Percentiles rank a stretch among this genome's conserved stretches.
phyloP scores from a whole-genome alignment of 2,888 invertebrate genomes.

The Erebia ligea region DNA sequence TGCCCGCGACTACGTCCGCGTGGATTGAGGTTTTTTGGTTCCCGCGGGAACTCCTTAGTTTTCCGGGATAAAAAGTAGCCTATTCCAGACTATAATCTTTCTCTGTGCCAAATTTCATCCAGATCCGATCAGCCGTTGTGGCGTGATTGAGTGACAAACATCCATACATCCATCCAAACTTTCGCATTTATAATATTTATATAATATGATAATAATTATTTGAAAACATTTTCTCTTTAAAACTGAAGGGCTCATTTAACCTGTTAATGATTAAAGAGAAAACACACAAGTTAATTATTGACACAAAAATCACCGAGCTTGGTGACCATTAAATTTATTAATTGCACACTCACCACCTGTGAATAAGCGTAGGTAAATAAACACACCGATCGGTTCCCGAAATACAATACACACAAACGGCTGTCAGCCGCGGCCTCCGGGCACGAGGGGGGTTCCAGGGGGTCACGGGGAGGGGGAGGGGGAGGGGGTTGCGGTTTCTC shows the following conservation, averaged over 20 bases:
- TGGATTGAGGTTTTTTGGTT: too few species aligned
- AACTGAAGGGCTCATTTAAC: not conserved
- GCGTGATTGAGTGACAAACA: too few species aligned
- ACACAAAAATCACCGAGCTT: conserved; percentile 11
- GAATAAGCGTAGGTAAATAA: conserved; percentile 56
- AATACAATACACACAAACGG: conserved; percentile 69
- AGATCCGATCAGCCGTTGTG: too few species aligned
- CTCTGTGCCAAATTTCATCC: too few species aligned
- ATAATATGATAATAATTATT: too few species aligned
- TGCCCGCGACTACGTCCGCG: too few species aligned
- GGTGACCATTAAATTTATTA: conserved; percentile 24
- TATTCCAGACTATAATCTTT: too few species aligned
- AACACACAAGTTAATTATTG: conserved; percentile 1
- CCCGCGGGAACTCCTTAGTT: too few species aligned
- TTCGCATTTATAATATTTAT: too few species aligned
- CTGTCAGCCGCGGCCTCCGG: conserved; percentile 53
- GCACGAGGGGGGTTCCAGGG: conserved; percentile 41
- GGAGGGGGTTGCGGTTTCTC: conserved; percentile 63
- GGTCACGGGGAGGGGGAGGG: conserved; percentile 49
- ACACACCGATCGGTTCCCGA: conserved; percentile 63
- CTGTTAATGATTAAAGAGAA: not conserved
- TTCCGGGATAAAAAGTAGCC: too few species aligned
- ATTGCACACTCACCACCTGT: conserved; percentile 51
- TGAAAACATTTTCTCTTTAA: not conserved
- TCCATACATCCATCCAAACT: too few species aligned